Percentiles rank a stretch among this genome's conserved stretches.
Evolutionary conservation across 2,113 vertebrate genomes (phyloP).

Genomic region (Scomber japonicus): DNA sequence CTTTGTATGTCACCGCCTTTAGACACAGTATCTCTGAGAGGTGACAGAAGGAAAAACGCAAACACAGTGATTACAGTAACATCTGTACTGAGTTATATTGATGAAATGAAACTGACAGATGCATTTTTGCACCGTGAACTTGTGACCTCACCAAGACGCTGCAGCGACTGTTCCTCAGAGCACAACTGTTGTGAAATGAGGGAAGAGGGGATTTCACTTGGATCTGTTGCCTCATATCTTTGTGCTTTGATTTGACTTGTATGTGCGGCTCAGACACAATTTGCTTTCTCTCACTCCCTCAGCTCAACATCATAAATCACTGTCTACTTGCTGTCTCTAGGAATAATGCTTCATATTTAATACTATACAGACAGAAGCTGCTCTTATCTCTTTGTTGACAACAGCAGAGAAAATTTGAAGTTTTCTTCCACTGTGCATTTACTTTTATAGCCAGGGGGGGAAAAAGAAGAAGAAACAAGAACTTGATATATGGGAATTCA

Average conservation of each 20-base stretch:
- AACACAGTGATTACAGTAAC: not conserved
- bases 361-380: not conserved
- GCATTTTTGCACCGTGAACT: constrained; percentile 1
- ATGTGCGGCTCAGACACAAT: not conserved
- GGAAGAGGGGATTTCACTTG: not conserved
- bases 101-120: not conserved
- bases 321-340: not conserved
- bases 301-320: not conserved
- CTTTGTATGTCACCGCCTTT: not conserved
- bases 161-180: not conserved
- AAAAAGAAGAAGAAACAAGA: not conserved
- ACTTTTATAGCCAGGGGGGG: not conserved
- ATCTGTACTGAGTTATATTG: not conserved
- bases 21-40: not conserved
- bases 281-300: not conserved
- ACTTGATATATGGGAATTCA: constrained; percentile 15
- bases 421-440: not conserved
- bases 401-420: not conserved
- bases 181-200: constrained; percentile 12
- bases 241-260: constrained; percentile 9
- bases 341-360: not conserved
- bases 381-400: constrained; percentile 5
- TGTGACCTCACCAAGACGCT: not conserved
- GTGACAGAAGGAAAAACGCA: not conserved
- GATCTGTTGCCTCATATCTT: not conserved